Base-by-base conservation (phyloP, 2,888 invertebrate species). In the Pemphredon lugubris region DNA sequence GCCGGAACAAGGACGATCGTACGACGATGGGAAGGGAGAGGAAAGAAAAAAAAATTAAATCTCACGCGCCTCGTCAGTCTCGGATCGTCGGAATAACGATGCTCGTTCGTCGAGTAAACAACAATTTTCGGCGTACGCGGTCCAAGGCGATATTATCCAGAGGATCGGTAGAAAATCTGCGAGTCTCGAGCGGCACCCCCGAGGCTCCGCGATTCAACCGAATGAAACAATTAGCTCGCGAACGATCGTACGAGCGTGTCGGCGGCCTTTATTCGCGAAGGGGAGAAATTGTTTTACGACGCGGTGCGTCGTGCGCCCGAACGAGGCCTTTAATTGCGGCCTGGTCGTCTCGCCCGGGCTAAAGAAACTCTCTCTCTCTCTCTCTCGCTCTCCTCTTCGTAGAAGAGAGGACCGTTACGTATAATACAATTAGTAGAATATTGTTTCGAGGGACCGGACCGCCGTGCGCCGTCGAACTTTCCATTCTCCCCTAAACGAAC, bases 101-200 rank as follows among this genome's bases (percentile, higher is more conserved):
- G 60, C 45, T 39, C 71, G 65, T 54, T 70, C 73, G 76, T 77
- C 78, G 75, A 83, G 73, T 72, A 83, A 83, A 80, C 82, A 84
- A 73, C 68, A 66, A 77, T 83, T 78, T 73, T 16, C 37, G 51
- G 58, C 44, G n/a, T n/a, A 26, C 4, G 7, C 26, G 26, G 26
- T 26, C 4, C 4, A 26, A 26, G 26, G 26, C 45, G 69, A 68
- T 78, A 73, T 79, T 67, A 68, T 53, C 44, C 65, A 59, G 50
- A 47, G 34, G 47, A 11, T 53, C 18, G 53, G 16, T 44, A 40
- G 48, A 45, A 67, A 64, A 26, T 23, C 42, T 58, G n/a, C n/a
- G n/a, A n/a, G n/a, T n/a, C n/a, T 45, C 63, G 47, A 39, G 42
- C 37, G 42, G 50, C 47, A 45, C 26, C n/a, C 44, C 18, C 18